Conservation (phyloP, 2,888 invertebrate genomes). For the Ophion slaviceki region DNA sequence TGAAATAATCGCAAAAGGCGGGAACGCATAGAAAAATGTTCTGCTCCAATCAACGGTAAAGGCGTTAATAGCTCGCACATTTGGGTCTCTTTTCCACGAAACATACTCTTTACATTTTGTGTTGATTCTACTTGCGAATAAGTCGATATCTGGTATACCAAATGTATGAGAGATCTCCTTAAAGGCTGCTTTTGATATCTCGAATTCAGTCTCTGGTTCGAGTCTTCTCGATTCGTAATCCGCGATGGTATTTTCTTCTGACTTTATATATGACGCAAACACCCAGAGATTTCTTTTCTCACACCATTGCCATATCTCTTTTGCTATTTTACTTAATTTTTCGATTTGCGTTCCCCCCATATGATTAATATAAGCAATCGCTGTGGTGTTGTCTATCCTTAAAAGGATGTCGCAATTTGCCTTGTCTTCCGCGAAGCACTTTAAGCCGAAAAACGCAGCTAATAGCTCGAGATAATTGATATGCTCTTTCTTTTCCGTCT, state of each 20-base stretch:
- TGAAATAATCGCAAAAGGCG: slow-evolving; percentile 48
- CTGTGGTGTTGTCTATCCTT: slow-evolving; percentile 52
- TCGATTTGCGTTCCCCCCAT: slow-evolving; percentile 30
- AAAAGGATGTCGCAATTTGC: slow-evolving; percentile 37
- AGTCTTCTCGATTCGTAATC: no score
- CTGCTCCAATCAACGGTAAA: slow-evolving; percentile 58
- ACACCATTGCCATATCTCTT: no score
- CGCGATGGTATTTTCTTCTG: no score
- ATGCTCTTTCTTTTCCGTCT: neutral
- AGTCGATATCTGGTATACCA: slow-evolving; percentile 52
- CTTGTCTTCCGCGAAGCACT: slow-evolving; percentile 39
- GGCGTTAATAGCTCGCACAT: slow-evolving; percentile 51
- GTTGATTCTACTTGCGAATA: slow-evolving; percentile 56
- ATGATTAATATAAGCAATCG: slow-evolving; percentile 39
- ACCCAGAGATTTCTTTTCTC: no score
- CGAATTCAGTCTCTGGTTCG: slow-evolving; percentile 44
- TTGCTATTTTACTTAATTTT: slow-evolving; percentile 47
- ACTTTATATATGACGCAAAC: no score
- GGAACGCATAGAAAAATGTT: slow-evolving; percentile 64
- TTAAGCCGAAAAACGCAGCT: slow-evolving; percentile 31
- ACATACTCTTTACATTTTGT: slow-evolving; percentile 49
- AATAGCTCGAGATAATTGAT: slow-evolving; percentile 6
- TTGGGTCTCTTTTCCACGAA: neutral
- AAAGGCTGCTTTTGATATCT: slow-evolving; percentile 46
- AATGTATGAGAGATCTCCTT: slow-evolving; percentile 37